Percentiles rank a stretch among this genome's conserved stretches.
These are phyloP conservation scores for Rhea americana DNA, from an alignment of 2,113 vertebrate genomes.

Conservation along the genomic window DNA sequence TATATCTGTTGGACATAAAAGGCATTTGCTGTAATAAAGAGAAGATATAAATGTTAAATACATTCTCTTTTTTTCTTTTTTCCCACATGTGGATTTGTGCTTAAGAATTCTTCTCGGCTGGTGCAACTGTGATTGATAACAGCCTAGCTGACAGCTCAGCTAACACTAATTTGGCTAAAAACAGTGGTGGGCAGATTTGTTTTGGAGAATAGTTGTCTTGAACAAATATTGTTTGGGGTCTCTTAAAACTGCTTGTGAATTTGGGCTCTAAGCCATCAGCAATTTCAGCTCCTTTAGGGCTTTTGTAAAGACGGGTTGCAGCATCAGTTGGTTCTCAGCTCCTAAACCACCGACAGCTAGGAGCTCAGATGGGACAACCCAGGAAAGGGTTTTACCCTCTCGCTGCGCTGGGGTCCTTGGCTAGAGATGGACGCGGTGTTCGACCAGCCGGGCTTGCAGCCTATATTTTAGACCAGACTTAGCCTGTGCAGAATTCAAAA, in stretches of 20 bases:
- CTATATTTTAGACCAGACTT: no score
- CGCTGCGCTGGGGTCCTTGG: not conserved
- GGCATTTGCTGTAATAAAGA: conserved; percentile 39
- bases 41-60: conserved; percentile 35
- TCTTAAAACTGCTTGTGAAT: not conserved
- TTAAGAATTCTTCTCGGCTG: not conserved
- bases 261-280: not conserved
- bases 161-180: not conserved
- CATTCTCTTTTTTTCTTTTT: not conserved
- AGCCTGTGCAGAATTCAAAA: not conserved
- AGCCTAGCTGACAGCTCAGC: not conserved
- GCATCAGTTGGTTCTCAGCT: not conserved
- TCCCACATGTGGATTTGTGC: not conserved
- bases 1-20: conserved; percentile 34
- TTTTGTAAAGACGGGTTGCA: not conserved
- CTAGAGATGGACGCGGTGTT: not conserved
- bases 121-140: conserved; percentile 13
- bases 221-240: conserved; percentile 26
- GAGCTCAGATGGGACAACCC: not conserved
- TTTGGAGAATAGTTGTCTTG: not conserved
- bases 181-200: conserved; percentile 34
- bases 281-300: not conserved
- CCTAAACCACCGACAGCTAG: not conserved
- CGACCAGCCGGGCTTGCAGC: not conserved
- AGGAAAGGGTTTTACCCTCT: not conserved